A percentile compares a stretch with the other conserved stretches of the same genome.
Evolutionary conservation across 2,888 invertebrate species (phyloP).

Genomic region (Griposia aprilina): DNA sequence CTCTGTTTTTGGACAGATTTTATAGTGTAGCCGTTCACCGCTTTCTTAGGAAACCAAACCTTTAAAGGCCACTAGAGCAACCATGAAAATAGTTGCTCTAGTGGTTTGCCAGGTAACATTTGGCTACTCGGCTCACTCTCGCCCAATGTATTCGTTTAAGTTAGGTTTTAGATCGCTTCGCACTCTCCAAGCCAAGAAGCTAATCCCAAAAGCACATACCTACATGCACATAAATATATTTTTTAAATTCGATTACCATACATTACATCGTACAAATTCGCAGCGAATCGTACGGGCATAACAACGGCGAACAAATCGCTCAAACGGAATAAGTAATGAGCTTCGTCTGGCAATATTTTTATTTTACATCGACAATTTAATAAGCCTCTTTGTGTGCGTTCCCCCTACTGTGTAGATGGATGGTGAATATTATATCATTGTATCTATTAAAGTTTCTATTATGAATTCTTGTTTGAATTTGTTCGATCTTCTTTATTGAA

Average conservation of each 20-base stretch:
- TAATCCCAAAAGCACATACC: neutral
- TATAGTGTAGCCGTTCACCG: too few relatives aligned
- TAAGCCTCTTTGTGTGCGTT: conserved; percentile 74
- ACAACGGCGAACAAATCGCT: conserved; percentile 75
- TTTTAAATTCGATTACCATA: conserved; percentile 63
- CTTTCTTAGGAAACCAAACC: too few relatives aligned
- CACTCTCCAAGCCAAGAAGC: neutral
- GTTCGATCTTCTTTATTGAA: neutral
- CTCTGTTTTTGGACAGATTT: too few relatives aligned
- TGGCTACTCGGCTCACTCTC: neutral
- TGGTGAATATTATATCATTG: conserved; percentile 59
- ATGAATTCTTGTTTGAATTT: conserved; percentile 17
- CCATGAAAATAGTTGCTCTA: too few relatives aligned
- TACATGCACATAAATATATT: conserved; percentile 39
- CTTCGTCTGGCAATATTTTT: conserved; percentile 79
- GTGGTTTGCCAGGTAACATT: neutral
- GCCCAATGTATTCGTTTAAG: neutral
- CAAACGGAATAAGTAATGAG: conserved; percentile 87
- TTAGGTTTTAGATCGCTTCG: neutral
- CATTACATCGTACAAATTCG: conserved; percentile 53
- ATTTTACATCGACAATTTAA: conserved; percentile 80
- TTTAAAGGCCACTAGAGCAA: too few relatives aligned
- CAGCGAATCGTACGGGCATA: conserved; percentile 52
- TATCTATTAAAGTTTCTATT: conserved; percentile 34
- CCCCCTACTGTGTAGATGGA: conserved; percentile 39